Percentiles rank a stretch among this genome's conserved stretches.
Conservation (phyloP, 2,797 vertebrate genomes). For the Steatocranus sp. region DNA sequence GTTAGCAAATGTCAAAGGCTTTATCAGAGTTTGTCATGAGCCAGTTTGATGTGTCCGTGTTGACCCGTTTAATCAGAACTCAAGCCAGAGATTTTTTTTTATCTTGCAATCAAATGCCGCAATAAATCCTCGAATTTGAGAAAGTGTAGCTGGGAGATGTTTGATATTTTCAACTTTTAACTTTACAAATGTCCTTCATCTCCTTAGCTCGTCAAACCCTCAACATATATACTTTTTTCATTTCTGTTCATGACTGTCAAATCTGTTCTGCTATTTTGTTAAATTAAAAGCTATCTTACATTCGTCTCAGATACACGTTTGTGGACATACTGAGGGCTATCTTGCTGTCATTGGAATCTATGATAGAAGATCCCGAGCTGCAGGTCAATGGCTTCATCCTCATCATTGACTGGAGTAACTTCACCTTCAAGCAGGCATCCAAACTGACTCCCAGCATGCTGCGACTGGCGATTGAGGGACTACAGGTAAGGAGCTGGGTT, state of each 20-base stretch:
- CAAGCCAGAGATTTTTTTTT: not conserved
- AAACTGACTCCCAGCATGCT: constrained; percentile 98
- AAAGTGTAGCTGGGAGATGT: not conserved
- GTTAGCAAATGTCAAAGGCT: not conserved
- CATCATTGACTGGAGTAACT: constrained; percentile 99
- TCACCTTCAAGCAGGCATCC: constrained; percentile 98
- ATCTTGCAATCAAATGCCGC: not conserved
- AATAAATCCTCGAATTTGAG: not conserved
- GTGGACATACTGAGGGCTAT: constrained; percentile 98
- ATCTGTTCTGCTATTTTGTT: not conserved
- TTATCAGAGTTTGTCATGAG: not conserved
- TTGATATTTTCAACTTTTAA: not conserved
- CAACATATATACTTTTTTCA: not conserved
- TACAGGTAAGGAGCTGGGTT: constrained; percentile 81
- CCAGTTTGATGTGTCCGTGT: not conserved
- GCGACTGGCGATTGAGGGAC: constrained; percentile 92
- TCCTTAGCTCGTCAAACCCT: not conserved
- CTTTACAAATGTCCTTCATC: not conserved
- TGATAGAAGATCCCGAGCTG: constrained; percentile 97
- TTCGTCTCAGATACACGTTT: constrained; percentile 85
- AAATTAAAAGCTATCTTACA: accelerated
- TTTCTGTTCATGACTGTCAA: not conserved
- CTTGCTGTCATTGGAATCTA: constrained; percentile 93
- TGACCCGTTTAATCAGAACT: not conserved
- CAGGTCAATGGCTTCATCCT: constrained; percentile 99